Evolutionary conservation across 2,888 invertebrate genomes (phyloP).

Genomic region (Agrilus biguttatus): DNA sequence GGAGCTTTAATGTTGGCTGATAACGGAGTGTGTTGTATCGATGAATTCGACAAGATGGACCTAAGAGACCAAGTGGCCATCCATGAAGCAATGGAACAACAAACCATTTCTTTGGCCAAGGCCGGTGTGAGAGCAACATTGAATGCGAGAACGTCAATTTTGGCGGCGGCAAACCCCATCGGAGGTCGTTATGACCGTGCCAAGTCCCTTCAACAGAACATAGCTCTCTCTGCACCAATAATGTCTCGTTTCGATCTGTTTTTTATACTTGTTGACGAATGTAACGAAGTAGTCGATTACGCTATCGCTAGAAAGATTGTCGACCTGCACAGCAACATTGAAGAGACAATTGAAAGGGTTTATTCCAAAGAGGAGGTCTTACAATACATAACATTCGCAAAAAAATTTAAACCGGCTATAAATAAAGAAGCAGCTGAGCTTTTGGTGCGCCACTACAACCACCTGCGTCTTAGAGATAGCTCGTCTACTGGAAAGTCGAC

Average conservation of each 20-base stretch:
- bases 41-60: conserved; percentile 99
- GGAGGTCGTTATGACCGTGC: conserved; percentile 93
- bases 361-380: conserved; percentile 84
- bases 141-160: conserved; percentile 92
- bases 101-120: conserved; percentile 97
- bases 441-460: conserved; percentile 79
- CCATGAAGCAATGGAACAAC: conserved; percentile 99
- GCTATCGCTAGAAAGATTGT: conserved; percentile 94
- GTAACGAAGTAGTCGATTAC: conserved; percentile 88
- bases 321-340: conserved; percentile 79
- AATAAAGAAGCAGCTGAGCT: conserved; percentile 68
- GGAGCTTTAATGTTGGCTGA: conserved; percentile 99
- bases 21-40: conserved; percentile 97
- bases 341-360: conserved; percentile 60
- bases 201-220: conserved; percentile 89
- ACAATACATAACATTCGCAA: conserved; percentile 91
- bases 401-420: conserved; percentile 84
- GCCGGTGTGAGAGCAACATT: conserved; percentile 94
- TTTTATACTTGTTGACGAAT: conserved; percentile 95
- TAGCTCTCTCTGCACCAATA: conserved; percentile 85
- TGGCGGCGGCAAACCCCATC: conserved; percentile 97
- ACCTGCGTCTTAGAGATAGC: conserved; percentile 73
- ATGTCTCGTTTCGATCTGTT: conserved; percentile 99
- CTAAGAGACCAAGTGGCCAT: conserved; percentile 94
- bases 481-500: conserved; percentile 47